These are phyloP conservation scores for Todiramphus saurophagus DNA, from an alignment of 2,113 vertebrate species.

Conservation along the genomic window DNA sequence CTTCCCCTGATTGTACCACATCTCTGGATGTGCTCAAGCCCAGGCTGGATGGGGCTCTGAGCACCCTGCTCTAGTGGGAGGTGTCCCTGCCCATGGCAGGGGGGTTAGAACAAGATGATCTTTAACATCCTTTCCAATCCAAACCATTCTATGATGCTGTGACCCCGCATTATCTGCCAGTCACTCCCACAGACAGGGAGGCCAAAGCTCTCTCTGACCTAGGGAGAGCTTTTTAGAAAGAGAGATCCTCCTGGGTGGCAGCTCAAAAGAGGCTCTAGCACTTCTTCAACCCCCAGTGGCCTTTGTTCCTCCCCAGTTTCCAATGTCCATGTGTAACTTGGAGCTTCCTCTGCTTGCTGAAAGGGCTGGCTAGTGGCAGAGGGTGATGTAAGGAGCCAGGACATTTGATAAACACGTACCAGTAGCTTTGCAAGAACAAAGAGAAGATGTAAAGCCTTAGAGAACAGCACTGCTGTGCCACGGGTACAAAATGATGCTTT, in stretches of 20 bases:
- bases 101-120: background rate
- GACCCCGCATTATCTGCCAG: background rate
- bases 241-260: background rate
- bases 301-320: background rate
- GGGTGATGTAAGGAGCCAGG: background rate
- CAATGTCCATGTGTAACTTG: background rate
- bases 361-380: background rate
- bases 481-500: fast-evolving
- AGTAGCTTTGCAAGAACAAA: background rate
- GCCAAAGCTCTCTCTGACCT: background rate
- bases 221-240: background rate
- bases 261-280: background rate
- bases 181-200: background rate
- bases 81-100: background rate
- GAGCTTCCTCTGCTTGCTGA: background rate
- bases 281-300: background rate
- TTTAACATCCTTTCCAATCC: background rate
- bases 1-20: background rate
- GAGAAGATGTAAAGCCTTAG: background rate
- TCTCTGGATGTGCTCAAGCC: background rate
- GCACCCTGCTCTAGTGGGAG: background rate
- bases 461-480: background rate
- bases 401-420: background rate
- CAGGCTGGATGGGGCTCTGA: background rate
- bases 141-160: background rate